Evolutionary conservation across 2,113 vertebrate genomes (phyloP), one percentile per base, ranked within the genome.

Genomic region (Sprattus sprattus): DNA sequence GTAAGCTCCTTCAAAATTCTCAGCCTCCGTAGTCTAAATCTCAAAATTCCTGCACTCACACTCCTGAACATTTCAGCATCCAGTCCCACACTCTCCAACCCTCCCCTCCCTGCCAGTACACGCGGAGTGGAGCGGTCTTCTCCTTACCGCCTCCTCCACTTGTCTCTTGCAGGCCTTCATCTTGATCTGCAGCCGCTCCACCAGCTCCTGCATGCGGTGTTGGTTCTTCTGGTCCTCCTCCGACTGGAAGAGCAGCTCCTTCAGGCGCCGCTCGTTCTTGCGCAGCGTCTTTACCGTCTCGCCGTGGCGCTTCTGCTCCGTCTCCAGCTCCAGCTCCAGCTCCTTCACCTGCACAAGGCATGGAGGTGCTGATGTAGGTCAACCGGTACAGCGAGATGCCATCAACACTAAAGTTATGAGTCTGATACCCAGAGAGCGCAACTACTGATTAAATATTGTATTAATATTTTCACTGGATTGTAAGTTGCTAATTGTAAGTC

Each of bases 171-270:
- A 96, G 86, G 95, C 93, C 92, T 94, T 96, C 92, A 96, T 94
- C 92, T 96, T 96, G 92, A 92, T 95, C 94, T 96, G 95, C 86
- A 96, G 93, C 86, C 95, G 88, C 91, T 96, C 95, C 89, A 95
- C 93, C 91, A 96, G 93, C 84, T 96, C 95, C 89, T 96, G 95
- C 95, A 96, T 95, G 67, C 94, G 88, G 85, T 92, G 94, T 90
- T 96, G 95, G 92, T 94, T 96, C 90, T 96, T 96, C 92, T 96
- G 95, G 88, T 96, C 95, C 92, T 96, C 95, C 88, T 96, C 95
- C 0, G 94, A 94, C 94, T 96, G 95, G 84, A 96, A 96, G 75
- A 96, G 93, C 44, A 96, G 93, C 89, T 96, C 95, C 90, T 96
- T 96, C 88, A 96, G 90, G 7, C 95, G 94, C 0, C 95, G 93